Percentiles rank a stretch among this genome's conserved stretches.
phyloP scores from a whole-genome alignment of 2,888 invertebrate species.

The Calephelis perditalis region DNA sequence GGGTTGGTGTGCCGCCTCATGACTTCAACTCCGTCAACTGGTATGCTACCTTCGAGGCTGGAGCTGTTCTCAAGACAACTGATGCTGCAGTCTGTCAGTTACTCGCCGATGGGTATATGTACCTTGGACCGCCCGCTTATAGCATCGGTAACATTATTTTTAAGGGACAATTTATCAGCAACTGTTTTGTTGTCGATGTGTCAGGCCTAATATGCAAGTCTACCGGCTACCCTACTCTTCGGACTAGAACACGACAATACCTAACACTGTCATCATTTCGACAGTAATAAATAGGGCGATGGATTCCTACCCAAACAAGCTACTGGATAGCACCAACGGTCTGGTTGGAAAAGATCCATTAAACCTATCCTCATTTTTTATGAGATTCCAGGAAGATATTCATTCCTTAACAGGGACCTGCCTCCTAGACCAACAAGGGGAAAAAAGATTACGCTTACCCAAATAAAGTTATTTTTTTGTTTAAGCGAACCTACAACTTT shows the following conservation, averaged over 20 bases:
- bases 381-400: too few relatives aligned
- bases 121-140: conserved; percentile 75
- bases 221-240: not conserved
- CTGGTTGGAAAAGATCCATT: not conserved
- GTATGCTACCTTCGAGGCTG: conserved; percentile 64
- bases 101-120: conserved; percentile 79
- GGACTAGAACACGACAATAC: not conserved
- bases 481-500: too few relatives aligned
- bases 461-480: too few relatives aligned
- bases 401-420: too few relatives aligned
- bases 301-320: not conserved
- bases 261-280: too few relatives aligned
- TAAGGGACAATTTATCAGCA: too few relatives aligned
- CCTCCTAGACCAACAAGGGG: too few relatives aligned
- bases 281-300: too few relatives aligned
- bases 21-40: conserved; percentile 64
- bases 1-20: conserved; percentile 57
- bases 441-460: too few relatives aligned
- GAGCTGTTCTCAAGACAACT: conserved; percentile 79
- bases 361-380: not conserved
- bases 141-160: conserved; percentile 65
- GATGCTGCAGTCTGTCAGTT: conserved; percentile 73
- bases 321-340: not conserved
- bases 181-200: too few relatives aligned
- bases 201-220: too few relatives aligned